Evolutionary conservation across 2,888 invertebrate genomes (phyloP), one percentile per base, ranked within the genome.

Genomic region (Tenthredo livida): DNA sequence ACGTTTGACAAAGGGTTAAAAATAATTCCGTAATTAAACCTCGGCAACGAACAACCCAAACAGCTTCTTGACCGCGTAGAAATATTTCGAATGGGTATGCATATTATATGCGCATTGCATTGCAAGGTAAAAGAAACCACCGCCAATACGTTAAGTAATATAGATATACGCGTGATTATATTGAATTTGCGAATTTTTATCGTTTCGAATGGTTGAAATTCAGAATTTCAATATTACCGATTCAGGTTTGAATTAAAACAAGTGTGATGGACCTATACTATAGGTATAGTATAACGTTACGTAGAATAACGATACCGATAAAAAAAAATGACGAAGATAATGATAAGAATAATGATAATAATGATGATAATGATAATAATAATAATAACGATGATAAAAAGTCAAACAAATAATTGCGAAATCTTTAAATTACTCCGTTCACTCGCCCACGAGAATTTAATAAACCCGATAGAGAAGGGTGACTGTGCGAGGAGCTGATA

Each of bases 1-100:
- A 37, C 77, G 87, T 88, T 88, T 80, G 89, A 91, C 91, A 91
- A 91, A 92, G 91, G 89, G 88, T 86, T 91, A 90, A 92, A 92
- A 92, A 92, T 92, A 91, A 92, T 90, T 90, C 90, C 90, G 90
- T 92, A 92, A 92, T 92, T 92, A 92, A 92, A 92, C 90, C 90
- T 87, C 90, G 40, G 89, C 89, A 89, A 92, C 92, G 91, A 92
- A 92, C 90, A 91, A 91, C 91, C 89, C n/a, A 21, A 12, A 10
- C 77, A n/a, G 47, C 61, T 37, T 25, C 40, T 37, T 80, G 10
- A 10, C 61, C 17, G 54, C 29, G n/a, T n/a, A 21, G 17, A 15
- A 17, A 15, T 17, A 17, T 40, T 50, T 21, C 17, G 12, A 29
- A 29, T 5, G 61, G 37, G 37, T 37, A 2, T 37, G 1, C 37